Conservation (phyloP, 2,797 vertebrate species). For the Clarias pachynema region DNA sequence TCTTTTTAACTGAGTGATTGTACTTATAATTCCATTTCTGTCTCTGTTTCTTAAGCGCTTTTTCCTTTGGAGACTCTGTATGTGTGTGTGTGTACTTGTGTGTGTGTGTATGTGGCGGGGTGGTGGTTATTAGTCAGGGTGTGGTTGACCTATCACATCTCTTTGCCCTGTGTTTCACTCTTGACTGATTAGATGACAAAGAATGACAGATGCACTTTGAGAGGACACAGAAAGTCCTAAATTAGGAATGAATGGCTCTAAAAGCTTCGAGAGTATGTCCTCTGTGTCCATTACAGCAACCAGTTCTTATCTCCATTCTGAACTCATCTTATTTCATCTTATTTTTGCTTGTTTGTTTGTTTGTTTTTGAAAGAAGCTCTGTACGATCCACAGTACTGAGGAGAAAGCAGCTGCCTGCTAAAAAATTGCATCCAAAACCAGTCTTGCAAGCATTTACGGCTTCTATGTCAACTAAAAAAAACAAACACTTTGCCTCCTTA, state of each 20-base stretch:
- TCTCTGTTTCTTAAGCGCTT: background rate
- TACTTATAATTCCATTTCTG: background rate
- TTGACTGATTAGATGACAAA: background rate
- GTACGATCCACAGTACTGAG: no score
- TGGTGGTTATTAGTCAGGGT: background rate
- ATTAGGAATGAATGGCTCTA: background rate
- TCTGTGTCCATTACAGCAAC: background rate
- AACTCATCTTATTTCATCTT: background rate
- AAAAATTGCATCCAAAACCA: no score
- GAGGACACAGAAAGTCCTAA: background rate
- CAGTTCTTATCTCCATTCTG: background rate
- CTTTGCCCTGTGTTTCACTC: background rate
- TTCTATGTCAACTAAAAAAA: no score
- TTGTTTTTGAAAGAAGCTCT: background rate
- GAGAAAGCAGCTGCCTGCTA: no score
- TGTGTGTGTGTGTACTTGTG: background rate
- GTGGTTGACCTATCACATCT: slow-evolving; percentile 5
- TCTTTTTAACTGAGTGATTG: background rate
- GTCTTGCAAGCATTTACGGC: no score
- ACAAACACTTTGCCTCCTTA: no score
- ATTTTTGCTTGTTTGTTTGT: background rate
- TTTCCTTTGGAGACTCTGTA: background rate
- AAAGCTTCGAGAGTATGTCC: background rate
- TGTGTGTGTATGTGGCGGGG: slow-evolving; percentile 6
- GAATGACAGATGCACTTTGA: slow-evolving; percentile 7